These are phyloP conservation scores for Sternotherus odoratus DNA, from an alignment of 2,797 vertebrate genomes.

Conservation along the genomic window DNA sequence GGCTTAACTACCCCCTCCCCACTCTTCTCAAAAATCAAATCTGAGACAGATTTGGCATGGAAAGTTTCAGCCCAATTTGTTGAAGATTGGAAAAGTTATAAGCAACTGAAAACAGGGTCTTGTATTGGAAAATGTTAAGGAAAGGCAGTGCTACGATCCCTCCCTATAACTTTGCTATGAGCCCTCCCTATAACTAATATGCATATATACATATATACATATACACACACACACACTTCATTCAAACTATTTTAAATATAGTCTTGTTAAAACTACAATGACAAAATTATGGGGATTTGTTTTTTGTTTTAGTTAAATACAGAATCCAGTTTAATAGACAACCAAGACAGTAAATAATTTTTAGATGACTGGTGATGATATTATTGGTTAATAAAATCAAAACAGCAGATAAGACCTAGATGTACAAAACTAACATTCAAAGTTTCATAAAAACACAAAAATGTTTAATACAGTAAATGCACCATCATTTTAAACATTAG, in stretches of 20 bases:
- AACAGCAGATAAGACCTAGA: not conserved
- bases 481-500: not conserved
- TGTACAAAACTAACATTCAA: not conserved
- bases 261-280: not conserved
- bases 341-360: not conserved
- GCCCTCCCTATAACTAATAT: too few relatives aligned
- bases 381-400: not conserved
- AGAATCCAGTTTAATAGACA: not conserved
- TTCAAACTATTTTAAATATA: too few relatives aligned
- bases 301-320: not conserved
- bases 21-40: not conserved
- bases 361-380: not conserved
- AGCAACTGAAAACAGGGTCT: not conserved
- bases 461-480: not conserved
- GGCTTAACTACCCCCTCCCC: not conserved
- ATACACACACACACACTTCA: too few relatives aligned
- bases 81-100: not conserved
- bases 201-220: too few relatives aligned
- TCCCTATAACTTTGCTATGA: not conserved
- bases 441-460: not conserved
- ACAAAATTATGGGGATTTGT: too few relatives aligned
- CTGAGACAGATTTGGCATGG: not conserved
- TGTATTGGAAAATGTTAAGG: not conserved
- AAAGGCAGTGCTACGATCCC: not conserved
- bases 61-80: not conserved